A percentile compares a stretch with the other conserved stretches of the same genome.
Evolutionary conservation across 2,888 invertebrate species (phyloP).

Genomic region (Morpho deidamia): DNA sequence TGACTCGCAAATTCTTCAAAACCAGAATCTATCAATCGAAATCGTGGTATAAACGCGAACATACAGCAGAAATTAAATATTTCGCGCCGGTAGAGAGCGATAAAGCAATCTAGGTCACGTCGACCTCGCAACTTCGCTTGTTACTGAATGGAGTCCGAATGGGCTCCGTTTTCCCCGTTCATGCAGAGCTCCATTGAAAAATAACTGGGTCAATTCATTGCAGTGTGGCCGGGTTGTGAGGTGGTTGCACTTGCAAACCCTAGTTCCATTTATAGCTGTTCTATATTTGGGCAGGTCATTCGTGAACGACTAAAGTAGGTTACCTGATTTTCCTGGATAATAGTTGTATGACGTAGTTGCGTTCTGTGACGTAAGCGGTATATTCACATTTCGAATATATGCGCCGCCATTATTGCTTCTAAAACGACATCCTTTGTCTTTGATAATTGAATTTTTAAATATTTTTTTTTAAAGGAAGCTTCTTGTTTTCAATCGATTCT

Average conservation of each 20-base stretch:
- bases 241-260: slow-evolving; percentile 55
- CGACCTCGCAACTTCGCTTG: slow-evolving; percentile 61
- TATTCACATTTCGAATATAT: slow-evolving; percentile 14
- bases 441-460: background rate
- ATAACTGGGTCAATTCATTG: slow-evolving; percentile 76
- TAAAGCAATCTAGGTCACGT: slow-evolving; percentile 52
- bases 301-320: slow-evolving; percentile 66
- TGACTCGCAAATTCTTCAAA: background rate
- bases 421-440: background rate
- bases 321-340: slow-evolving; percentile 73
- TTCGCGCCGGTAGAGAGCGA: slow-evolving; percentile 18
- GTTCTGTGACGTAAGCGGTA: slow-evolving; percentile 53
- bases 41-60: background rate
- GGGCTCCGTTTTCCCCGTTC: slow-evolving; percentile 63
- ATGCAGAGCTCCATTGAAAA: slow-evolving; percentile 72
- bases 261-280: slow-evolving; percentile 67
- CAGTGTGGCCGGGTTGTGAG: slow-evolving; percentile 68
- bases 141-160: slow-evolving; percentile 71
- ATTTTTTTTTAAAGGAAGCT: background rate
- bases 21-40: background rate
- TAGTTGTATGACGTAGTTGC: slow-evolving; percentile 60
- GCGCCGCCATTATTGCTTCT: background rate
- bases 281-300: slow-evolving; percentile 76
- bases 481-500: no score
- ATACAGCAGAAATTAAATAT: slow-evolving; percentile 4